phyloP scores from a whole-genome alignment of 1,140 invertebrate genomes.

The Rhopalosiphum maidis region DNA sequence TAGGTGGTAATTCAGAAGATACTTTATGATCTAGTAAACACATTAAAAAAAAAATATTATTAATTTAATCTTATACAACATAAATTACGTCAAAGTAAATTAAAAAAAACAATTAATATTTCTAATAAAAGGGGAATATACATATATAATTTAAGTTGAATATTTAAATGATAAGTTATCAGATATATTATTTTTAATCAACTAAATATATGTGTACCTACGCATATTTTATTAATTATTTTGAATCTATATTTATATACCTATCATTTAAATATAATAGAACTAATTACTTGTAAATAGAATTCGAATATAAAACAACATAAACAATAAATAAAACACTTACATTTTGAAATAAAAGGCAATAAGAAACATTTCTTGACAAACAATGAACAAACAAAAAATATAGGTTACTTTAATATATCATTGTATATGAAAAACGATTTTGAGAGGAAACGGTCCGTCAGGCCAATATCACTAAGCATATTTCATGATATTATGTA shows the following conservation, averaged over 20 bases:
- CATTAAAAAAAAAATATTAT: not conserved
- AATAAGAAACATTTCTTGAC: too few species aligned
- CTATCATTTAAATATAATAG: not conserved
- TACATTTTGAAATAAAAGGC: too few species aligned
- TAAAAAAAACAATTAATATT: not conserved
- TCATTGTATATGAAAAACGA: too few species aligned
- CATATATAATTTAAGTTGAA: too few species aligned
- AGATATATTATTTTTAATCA: not conserved
- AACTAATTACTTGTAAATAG: not conserved
- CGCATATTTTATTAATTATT: not conserved
- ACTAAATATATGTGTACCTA: not conserved
- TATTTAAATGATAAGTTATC: too few species aligned
- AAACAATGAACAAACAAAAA: too few species aligned
- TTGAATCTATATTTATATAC: not conserved
- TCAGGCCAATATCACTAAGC: too few species aligned
- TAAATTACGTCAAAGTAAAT: not conserved
- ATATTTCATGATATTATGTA: too few species aligned
- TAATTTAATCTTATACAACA: not conserved
- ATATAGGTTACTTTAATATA: too few species aligned
- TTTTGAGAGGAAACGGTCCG: too few species aligned
- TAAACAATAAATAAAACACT: too few species aligned
- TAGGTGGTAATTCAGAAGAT: constrained; percentile 73
- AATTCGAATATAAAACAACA: too few species aligned
- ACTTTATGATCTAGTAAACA: constrained; percentile 69
- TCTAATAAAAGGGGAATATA: not conserved